Base-by-base conservation (phyloP, 2,113 vertebrate genomes). In the Takifugu flavidus region DNA sequence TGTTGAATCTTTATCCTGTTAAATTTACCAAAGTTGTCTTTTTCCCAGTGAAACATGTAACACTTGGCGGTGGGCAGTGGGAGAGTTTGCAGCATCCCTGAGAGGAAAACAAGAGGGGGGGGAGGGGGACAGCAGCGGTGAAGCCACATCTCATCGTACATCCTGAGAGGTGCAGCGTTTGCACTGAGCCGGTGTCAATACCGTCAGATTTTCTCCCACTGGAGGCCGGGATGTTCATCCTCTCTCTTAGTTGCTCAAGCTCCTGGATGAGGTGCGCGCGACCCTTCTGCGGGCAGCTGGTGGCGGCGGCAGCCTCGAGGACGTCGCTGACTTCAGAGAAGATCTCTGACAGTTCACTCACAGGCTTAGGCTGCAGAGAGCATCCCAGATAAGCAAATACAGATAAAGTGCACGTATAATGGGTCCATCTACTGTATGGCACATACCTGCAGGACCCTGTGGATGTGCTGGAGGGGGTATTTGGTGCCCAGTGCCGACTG, bases 21-120 rank as follows among this genome's bases (percentile, higher is more conserved):
- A 45, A 45, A 45, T 25, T 93, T 92, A 99, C 96, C 96, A 26
- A 99, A 99, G 79, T 94, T 98, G 78, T 99, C 96, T 62, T 94
- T 94, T 67, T 93, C 95, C 96, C 96, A 99, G 82, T 88, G 92
- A 75, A 95, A 96, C 54, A 92, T 90, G 79, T 93, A 90, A 77
- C 94, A 97, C 69, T 94, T 95, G 63, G 95, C 92, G 0, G 92
- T 88, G 0, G 96, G 95, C 54, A 99, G 67, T 14, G 90, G 91
- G 7, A 99, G 89, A 8, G 93, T 93, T 54, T 92, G 92, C 2
- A 98, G 87, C 74, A 88, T 93, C 60, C 75, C 65, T 92, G 70
- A 34, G 72, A 47, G 11, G 25, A n/a, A 49, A 0, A 59, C 5
- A 53, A 51, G 43, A 27, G 1, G 42, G 6, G 44, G 4, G 10